These are phyloP conservation scores for Elachura formosa DNA, from an alignment of 2,113 vertebrate species.

Conservation along the genomic window DNA sequence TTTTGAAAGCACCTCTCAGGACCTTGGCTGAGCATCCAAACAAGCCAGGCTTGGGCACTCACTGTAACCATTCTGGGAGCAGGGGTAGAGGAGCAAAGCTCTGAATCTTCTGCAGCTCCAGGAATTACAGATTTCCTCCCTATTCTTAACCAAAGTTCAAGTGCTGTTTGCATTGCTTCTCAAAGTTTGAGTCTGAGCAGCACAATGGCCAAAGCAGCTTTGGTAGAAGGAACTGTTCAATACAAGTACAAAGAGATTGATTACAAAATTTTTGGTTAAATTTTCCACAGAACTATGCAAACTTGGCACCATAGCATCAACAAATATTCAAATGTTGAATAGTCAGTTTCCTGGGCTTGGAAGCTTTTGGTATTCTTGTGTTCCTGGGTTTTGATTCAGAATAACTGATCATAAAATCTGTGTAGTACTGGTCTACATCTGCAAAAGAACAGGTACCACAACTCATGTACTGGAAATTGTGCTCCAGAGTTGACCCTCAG, in stretches of 20 bases:
- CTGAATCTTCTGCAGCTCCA: background rate
- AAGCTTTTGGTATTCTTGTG: background rate
- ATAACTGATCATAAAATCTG: background rate
- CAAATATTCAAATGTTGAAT: background rate
- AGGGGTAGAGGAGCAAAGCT: background rate
- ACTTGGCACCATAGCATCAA: background rate
- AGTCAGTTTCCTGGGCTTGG: background rate
- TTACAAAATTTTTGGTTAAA: background rate
- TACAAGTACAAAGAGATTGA: background rate
- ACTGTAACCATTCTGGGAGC: background rate
- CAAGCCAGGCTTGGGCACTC: background rate
- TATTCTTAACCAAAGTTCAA: background rate
- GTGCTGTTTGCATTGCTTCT: background rate
- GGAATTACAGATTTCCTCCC: background rate
- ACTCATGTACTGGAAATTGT: background rate
- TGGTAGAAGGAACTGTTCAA: background rate
- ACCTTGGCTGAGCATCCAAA: background rate
- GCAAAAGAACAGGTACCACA: background rate
- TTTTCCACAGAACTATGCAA: background rate
- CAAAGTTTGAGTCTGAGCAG: background rate
- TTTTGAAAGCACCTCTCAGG: background rate
- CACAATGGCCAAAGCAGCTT: background rate
- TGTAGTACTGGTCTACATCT: background rate
- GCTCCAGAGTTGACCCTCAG: background rate
- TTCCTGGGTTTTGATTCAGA: background rate